Evolutionary conservation across 2,888 invertebrate genomes (phyloP), one percentile per base, ranked within the genome.

Genomic region (Drosophila falleni): DNA sequence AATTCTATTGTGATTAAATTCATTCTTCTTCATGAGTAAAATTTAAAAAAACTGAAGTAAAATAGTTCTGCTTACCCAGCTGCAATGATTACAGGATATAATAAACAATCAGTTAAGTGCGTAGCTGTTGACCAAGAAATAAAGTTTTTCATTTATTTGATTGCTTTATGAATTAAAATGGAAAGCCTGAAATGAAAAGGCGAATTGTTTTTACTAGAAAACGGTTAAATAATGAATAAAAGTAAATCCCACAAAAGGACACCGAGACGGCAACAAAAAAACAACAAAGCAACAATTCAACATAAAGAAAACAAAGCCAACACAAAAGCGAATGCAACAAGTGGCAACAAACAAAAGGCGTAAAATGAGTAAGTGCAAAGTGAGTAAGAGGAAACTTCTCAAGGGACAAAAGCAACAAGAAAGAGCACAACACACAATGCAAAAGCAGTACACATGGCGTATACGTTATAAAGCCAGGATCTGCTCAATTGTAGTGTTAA

Each of bases 401-500:
- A 56, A 56, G 39, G 49, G 46, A 67, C 64, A 67, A 74, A 63
- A 66, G 66, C 46, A 50, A 44, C 13, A 46, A 46, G 23, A 16
- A 62, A 53, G 37, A 23, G 44, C 23, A 23, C 47, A 35, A 19
- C 19, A 39, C 23, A 74, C 65, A 64, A 61, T 62, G 41, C 51
- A 19, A 31, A 33, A 50, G 55, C 44, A 50, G 29, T 71, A 44
- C 73, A 71, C 77, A 70, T 78, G 65, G 65, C 70, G 76, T 73
- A 78, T 76, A 50, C 73, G 59, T 54, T 39, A 62, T 55, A 58
- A 33, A 62, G 50, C 55, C 59, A 56, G 67, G 70, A 55, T 44
- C 41, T 51, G 55, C 71, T 69, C 79, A 71, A 87, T 83, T 86
- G 79, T 86, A 71, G 62, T 77, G 71, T 71, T 55, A 70, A 78